Base-by-base conservation (phyloP, 2,888 invertebrate genomes). In the Ochlodes sylvanus region DNA sequence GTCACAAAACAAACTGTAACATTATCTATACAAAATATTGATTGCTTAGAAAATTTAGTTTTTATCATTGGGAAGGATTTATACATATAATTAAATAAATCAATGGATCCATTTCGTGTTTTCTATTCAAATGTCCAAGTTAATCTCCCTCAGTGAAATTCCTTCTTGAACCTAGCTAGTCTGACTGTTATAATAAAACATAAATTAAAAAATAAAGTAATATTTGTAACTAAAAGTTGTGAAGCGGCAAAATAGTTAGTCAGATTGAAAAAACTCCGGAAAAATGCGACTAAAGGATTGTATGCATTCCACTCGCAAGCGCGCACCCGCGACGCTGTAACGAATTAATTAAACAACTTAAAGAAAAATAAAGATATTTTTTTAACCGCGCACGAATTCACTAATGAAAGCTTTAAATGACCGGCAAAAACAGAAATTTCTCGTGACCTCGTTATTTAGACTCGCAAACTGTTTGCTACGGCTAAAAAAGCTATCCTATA, bases 331-430 rank as follows among this genome's bases (percentile, higher is more conserved):
- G 70, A 68, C 68, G 41, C 64, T 70, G 72, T 69, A 69, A 73
- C 77, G 70, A 76, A 79, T 81, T 79, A 83, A 81, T 83, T 82
- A 82, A 81, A 82, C 82, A 83, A 81, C 78, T 80, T 81, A 74
- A 82, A 85, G 86, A 83, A 85, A 81, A 84, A 85, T 86, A 87
- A 87, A 82, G 80, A 82, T 83, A 81, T 80, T 84, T 84, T 85
- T 79, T 86, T 56, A 81, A 52, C 52, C 79, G 78, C 78, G 82
- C 86, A 82, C 86, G 86, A 87, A 89, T 88, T 89, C 90, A 89
- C 90, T 90, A 90, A 91, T 90, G 89, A 90, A 91, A 90, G 86
- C 90, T 90, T 89, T 87, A 90, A 91, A 90, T 87, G 86, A 87
- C 88, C 85, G 83, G 82, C 87, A 83, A 87, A 88, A 88, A 72